A percentile compares a stretch with the other conserved stretches of the same genome.
Evolutionary conservation across 2,113 vertebrate species (phyloP).

Genomic region (Panurus biarmicus): DNA sequence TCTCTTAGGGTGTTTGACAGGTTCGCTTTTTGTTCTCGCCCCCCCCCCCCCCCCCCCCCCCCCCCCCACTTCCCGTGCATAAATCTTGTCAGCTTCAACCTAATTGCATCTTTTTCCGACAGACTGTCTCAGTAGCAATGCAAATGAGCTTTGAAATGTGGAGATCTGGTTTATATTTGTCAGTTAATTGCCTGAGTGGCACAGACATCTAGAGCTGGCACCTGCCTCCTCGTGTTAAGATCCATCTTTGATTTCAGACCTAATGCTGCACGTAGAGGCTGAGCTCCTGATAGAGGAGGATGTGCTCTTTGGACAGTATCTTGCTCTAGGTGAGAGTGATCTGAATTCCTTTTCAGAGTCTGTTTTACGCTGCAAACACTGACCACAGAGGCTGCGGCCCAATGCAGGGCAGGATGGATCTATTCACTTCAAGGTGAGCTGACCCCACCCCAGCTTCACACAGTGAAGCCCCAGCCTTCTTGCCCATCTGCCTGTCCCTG

Average conservation of each 20-base stretch:
- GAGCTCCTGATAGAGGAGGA: neutral
- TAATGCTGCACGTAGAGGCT: fast-evolving
- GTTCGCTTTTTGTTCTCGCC: neutral
- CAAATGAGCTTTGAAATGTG: constrained; percentile 44
- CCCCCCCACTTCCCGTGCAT: too few relatives aligned
- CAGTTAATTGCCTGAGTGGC: constrained; percentile 27
- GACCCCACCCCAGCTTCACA: neutral
- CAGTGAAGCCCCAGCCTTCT: neutral
- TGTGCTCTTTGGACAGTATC: neutral
- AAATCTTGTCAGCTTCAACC: neutral
- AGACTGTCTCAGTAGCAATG: constrained; percentile 45
- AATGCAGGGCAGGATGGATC: neutral
- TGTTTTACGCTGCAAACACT: neutral
- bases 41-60: too few relatives aligned
- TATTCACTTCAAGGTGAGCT: neutral
- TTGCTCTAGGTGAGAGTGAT: neutral
- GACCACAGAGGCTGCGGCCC: neutral
- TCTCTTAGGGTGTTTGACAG: fast-evolving
- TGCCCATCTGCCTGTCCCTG: neutral
- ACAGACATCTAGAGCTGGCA: constrained; percentile 5
- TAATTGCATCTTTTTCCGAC: constrained; percentile 18
- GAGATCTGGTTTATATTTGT: constrained; percentile 50
- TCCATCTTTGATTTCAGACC: constrained; percentile 11
- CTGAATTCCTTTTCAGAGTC: neutral
- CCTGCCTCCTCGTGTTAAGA: neutral